Percentiles rank a stretch among this genome's conserved stretches.
Evolutionary conservation across 2,797 vertebrate species (phyloP).

Genomic region (Semaprochilodus insignis): DNA sequence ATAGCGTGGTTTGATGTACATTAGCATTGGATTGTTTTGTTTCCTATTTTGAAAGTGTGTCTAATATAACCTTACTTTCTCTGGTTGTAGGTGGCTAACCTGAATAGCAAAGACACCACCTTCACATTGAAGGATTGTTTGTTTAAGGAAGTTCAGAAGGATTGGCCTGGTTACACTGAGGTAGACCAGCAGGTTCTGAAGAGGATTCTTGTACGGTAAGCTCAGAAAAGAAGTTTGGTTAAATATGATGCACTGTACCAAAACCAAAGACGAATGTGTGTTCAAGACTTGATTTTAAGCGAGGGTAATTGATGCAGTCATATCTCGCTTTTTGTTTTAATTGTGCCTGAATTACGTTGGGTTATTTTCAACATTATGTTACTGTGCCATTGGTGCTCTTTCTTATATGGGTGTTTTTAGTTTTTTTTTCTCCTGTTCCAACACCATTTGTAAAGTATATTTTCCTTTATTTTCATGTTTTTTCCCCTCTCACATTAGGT

Average conservation of each 20-base stretch:
- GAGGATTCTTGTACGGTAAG: slow-evolving; percentile 90
- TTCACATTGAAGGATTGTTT: slow-evolving; percentile 92
- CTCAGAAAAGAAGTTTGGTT: background rate
- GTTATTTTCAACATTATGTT: background rate
- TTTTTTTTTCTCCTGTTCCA: background rate
- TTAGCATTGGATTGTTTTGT: slow-evolving; percentile 10
- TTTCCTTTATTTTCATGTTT: slow-evolving; percentile 28
- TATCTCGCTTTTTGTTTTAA: background rate
- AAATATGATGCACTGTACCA: background rate
- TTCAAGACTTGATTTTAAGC: background rate
- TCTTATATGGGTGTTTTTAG: background rate
- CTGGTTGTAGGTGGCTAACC: slow-evolving; percentile 86
- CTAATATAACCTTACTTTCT: slow-evolving; percentile 16
- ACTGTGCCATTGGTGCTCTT: background rate
- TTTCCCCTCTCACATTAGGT: background rate
- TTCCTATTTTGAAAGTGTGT: slow-evolving; percentile 3
- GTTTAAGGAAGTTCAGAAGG: slow-evolving; percentile 93
- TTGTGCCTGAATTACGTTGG: background rate
- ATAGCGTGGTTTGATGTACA: slow-evolving; percentile 1
- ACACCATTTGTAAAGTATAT: background rate
- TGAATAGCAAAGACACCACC: slow-evolving; percentile 90
- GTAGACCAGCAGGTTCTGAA: slow-evolving; percentile 95
- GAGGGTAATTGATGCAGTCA: background rate
- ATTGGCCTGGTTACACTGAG: slow-evolving; percentile 97
- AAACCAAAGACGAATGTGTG: background rate